phyloP scores from a whole-genome alignment of 2,797 vertebrate genomes.

The Okamejei kenojei region DNA sequence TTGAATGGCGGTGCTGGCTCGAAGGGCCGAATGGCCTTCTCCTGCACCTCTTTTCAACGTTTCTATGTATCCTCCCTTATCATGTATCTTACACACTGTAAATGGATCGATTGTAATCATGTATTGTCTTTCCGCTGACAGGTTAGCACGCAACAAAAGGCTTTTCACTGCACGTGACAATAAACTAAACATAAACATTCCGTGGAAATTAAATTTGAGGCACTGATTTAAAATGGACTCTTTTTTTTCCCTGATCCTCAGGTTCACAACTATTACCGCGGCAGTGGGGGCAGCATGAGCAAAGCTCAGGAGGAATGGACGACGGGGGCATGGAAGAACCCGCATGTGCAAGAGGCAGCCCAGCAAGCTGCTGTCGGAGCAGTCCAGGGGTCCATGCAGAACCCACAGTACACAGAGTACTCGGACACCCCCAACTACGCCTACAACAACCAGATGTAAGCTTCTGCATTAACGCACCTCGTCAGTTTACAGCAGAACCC shows the following conservation, averaged over 20 bases:
- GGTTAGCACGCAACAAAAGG: too few species aligned
- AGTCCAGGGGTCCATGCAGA: slow-evolving; percentile 70
- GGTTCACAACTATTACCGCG: slow-evolving; percentile 95
- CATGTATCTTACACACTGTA: too few species aligned
- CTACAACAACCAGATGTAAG: slow-evolving; percentile 92
- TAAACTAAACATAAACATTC: background rate
- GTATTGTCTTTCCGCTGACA: too few species aligned
- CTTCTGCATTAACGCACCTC: background rate
- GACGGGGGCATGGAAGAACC: slow-evolving; percentile 93
- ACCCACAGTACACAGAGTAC: slow-evolving; percentile 67
- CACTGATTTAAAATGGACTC: background rate
- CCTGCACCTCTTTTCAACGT: too few species aligned
- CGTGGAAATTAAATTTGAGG: background rate
- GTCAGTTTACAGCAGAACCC: background rate
- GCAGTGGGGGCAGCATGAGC: slow-evolving; percentile 83
- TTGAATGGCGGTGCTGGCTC: too few species aligned
- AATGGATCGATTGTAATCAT: too few species aligned
- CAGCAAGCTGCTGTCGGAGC: slow-evolving; percentile 82
- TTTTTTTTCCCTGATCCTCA: slow-evolving; percentile 45
- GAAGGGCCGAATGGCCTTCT: too few species aligned
- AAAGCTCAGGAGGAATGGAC: slow-evolving; percentile 96
- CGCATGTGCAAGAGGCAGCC: slow-evolving; percentile 81
- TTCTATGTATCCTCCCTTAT: too few species aligned
- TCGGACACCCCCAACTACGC: slow-evolving; percentile 89
- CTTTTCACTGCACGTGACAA: too few species aligned